Base-by-base conservation (phyloP, 1,140 invertebrate genomes). In the Bradynema listronoti region DNA sequence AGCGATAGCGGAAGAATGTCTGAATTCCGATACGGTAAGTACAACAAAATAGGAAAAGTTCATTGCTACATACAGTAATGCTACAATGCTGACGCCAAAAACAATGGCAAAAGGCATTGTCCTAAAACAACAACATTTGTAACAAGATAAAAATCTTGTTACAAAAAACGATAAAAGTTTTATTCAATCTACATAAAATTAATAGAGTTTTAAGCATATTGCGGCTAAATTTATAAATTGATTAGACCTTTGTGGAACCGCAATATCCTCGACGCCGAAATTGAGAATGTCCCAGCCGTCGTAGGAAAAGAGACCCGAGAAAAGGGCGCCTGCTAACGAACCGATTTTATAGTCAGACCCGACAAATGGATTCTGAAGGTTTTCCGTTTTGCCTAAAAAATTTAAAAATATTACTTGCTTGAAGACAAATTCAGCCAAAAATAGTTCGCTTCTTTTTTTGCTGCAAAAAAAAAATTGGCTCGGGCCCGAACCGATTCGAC, bases 251-350 rank as follows among this genome's bases (percentile, higher is more conserved):
- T 64, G 67, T 22, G 73, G 73, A 54, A 74, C 74, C 24, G 54
- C 56, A 29, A 71, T 42, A 36, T 75, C 68, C 34, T 65, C 71
- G 30, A 58, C 72, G 29, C 68, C 68, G 43, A 71, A 69, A 42
- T 75, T 75, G 19, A 70, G 59, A 41, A 70, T 75, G 45, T 70
- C 68, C 68, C 68, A 70, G 19, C 66, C 68, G 45, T 67, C 55
- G 56, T 56, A 67, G 27, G 27, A 39, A 42, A 73, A 71, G 24
- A 73, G 47, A 16, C 68, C 67, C 11, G 63, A 56, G 42, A 73
- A 73, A 7, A 71, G 49, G 14, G 71, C 69, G 34, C 47, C 50
- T 11, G 54, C 71, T 16, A 71, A 32, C 14, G 30, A 45, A 9
- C 22, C 39, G 19, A 49, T 30, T 27, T 62, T 45, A 14, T 32